Percentiles rank a stretch among this genome's conserved stretches.
These are phyloP conservation scores for Ctena decussata DNA, from an alignment of 2,888 invertebrate species.

Conservation along the genomic window DNA sequence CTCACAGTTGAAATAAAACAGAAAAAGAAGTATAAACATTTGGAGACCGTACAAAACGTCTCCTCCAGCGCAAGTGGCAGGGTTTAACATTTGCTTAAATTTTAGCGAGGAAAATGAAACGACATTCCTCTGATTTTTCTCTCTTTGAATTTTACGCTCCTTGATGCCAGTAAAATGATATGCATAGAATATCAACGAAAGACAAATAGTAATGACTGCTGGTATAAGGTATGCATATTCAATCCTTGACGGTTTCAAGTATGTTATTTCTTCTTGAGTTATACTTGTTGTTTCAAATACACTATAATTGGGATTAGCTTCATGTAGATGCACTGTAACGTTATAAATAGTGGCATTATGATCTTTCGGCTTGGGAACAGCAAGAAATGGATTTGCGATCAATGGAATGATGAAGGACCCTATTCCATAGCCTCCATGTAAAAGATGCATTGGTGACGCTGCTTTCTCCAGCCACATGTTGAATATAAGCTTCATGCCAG, in stretches of 20 bases:
- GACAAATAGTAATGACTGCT: conserved; percentile 46
- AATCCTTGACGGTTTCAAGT: conserved; percentile 64
- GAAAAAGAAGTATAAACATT: conserved; percentile 66
- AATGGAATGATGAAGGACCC: conserved; percentile 78
- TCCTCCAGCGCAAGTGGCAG: conserved; percentile 71
- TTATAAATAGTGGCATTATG: neutral
- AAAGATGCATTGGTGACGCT: conserved; percentile 72
- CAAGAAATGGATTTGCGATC: conserved; percentile 74
- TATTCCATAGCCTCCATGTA: conserved; percentile 78
- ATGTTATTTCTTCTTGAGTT: neutral
- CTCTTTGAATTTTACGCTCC: neutral
- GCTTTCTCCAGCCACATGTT: conserved; percentile 74
- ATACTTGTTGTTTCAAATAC: neutral
- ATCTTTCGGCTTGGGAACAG: conserved; percentile 36
- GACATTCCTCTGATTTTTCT: neutral
- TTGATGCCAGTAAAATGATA: conserved; percentile 37
- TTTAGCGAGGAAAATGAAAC: neutral
- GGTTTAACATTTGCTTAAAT: conserved; percentile 62
- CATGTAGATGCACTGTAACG: no score
- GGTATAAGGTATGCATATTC: conserved; percentile 70
- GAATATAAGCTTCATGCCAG: conserved; percentile 71
- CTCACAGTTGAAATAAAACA: conserved; percentile 71
- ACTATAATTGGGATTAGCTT: no score
- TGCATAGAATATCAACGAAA: conserved; percentile 63
- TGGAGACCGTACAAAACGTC: conserved; percentile 63